Evolutionary conservation across 1,140 invertebrate genomes (phyloP), one percentile per base, ranked within the genome.

Genomic region (Eupeodes corollae): DNA sequence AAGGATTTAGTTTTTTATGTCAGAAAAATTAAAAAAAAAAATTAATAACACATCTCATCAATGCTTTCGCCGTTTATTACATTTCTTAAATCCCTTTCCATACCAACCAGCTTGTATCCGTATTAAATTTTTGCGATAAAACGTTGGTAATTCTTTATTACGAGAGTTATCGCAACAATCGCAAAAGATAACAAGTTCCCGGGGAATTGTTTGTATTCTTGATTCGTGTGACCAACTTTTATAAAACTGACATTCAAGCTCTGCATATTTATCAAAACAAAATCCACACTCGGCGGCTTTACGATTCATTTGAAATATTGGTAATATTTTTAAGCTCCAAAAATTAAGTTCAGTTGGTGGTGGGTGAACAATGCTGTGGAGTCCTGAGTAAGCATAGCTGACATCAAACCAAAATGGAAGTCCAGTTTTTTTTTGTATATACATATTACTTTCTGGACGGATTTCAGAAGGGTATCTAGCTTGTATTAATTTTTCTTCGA

Each of bases 361-460:
- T 16, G 74, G 73, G 55, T 74, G 71, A 15, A 80, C 71, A 52
- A 80, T 80, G 53, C 76, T 79, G 59, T 79, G 78, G 45, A 79
- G 59, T 11, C 78, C 78, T 11, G 78, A 73, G 61, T 80, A 80
- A 3, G 78, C 77, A 53, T 76, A 75, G 40, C 67, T 67, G 26
- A 73, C 64, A 50, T 73, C 68, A 37, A 71, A 63, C 65, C 65
- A 66, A 47, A 51, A 53, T 45, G 66, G 61, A 48, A 63, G 33
- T 42, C 65, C 34, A 35, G 5, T 15, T 5, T 35, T n/a, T 26
- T 3, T 26, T 26, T 26, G 3, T 26, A 26, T 26, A 8, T 26
- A 26, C 3, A 26, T 26, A 26, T 26, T 26, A 26, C 21, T 38
- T 26, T 44, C 19, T 2, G 15, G 14, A 13, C 31, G 3, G 10